Conservation (phyloP, 2,888 invertebrate species). For the Emmelina monodactyla region DNA sequence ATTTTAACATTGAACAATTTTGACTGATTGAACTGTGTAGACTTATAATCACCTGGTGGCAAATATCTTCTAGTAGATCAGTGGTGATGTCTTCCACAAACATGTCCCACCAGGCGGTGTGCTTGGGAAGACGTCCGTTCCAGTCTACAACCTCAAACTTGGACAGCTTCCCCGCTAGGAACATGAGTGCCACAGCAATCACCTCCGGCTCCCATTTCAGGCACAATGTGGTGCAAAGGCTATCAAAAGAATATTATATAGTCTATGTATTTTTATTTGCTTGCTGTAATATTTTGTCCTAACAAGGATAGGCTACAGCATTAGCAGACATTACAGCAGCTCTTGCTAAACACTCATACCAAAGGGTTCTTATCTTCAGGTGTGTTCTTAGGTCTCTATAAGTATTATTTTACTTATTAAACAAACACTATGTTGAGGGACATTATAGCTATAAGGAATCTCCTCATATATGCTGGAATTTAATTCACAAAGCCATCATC, state of each 20-base stretch:
- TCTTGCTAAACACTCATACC: no score
- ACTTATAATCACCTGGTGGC: constrained; percentile 92
- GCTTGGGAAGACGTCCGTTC: constrained; percentile 79
- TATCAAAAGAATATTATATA: constrained; percentile 18
- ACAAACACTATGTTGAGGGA: no score
- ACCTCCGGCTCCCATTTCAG: constrained; percentile 99
- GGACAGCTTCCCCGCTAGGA: constrained; percentile 93
- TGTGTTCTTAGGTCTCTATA: no score
- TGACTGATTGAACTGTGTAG: no score
- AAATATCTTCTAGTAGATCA: constrained; percentile 95
- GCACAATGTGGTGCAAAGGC: constrained; percentile 94
- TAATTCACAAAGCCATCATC: no score
- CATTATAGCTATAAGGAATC: no score
- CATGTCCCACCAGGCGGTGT: constrained; percentile 97
- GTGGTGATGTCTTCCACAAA: constrained; percentile 95
- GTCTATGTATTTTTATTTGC: no score
- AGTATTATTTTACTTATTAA: no score
- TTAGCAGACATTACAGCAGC: no score
- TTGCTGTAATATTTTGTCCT: neutral
- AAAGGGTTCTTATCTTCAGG: no score
- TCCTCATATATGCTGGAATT: no score
- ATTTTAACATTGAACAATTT: no score
- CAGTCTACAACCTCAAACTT: constrained; percentile 96
- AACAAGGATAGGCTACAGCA: constrained; percentile 2
- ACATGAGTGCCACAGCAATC: constrained; percentile 95